Evolutionary conservation across 1,140 invertebrate genomes (phyloP).

Genomic region (Rhizoglyphus robini): DNA sequence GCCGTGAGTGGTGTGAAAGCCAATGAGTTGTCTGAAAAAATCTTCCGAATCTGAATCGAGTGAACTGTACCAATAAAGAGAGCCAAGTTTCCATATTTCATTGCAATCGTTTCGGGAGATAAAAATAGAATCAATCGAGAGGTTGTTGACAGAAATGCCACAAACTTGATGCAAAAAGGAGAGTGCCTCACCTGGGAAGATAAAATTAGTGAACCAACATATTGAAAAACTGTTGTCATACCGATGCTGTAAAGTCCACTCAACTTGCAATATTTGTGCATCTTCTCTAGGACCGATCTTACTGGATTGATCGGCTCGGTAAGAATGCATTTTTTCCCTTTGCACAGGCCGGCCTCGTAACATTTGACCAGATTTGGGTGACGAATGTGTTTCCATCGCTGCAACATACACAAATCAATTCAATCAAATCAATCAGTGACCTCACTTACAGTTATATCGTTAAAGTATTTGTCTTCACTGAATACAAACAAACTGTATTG

Average conservation of each 20-base stretch:
- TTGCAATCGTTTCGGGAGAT: slow-evolving; percentile 13
- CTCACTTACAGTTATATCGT: slow-evolving; percentile 17
- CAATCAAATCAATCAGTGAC: background rate
- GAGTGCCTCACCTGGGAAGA: background rate
- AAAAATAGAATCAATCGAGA: slow-evolving; percentile 17
- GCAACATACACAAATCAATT: background rate
- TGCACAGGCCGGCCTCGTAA: slow-evolving; percentile 14
- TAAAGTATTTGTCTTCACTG: background rate
- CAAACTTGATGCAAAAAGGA: slow-evolving; percentile 16
- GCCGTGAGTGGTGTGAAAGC: background rate
- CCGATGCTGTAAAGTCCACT: slow-evolving; percentile 14
- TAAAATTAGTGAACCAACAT: background rate
- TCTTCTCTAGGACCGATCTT: background rate
- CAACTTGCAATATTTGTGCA: background rate
- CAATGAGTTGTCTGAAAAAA: background rate
- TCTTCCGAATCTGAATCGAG: background rate
- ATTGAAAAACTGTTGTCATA: background rate
- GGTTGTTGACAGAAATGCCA: slow-evolving; percentile 5
- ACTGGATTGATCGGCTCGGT: slow-evolving; percentile 12
- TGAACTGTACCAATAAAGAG: slow-evolving; percentile 5
- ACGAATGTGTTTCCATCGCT: slow-evolving; percentile 20
- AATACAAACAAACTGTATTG: slow-evolving; percentile 14
- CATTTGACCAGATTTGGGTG: slow-evolving; percentile 19
- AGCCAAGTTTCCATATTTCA: slow-evolving; percentile 19
- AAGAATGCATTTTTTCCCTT: slow-evolving; percentile 17